These are phyloP conservation scores for Melospiza georgiana DNA, from an alignment of 2,113 vertebrate species.

Conservation along the genomic window DNA sequence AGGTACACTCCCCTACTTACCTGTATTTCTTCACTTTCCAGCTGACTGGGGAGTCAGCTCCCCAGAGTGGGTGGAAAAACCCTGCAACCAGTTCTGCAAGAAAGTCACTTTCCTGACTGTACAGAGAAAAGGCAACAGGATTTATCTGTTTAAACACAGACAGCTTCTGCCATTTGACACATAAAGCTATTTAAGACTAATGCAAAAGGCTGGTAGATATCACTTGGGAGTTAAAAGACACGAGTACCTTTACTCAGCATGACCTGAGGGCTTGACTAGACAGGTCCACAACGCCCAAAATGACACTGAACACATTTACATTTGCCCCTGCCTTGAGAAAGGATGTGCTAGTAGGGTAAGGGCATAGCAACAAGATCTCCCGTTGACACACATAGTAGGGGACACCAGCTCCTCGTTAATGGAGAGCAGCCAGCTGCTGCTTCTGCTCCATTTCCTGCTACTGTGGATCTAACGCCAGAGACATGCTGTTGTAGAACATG, in stretches of 20 bases:
- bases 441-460: not conserved
- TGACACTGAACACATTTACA: not conserved
- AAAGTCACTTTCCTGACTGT: not conserved
- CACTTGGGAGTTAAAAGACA: not conserved
- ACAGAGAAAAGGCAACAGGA: not conserved
- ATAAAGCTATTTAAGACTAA: not conserved
- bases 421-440: not conserved
- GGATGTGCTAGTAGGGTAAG: not conserved
- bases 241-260: not conserved
- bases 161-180: not conserved
- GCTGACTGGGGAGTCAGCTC: not conserved
- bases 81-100: not conserved
- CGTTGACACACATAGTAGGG: accelerated
- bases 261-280: not conserved
- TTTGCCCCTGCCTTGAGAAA: not conserved
- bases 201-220: not conserved
- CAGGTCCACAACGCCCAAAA: not conserved
- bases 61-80: not conserved
- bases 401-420: not conserved
- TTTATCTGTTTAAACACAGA: not conserved
- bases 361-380: accelerated
- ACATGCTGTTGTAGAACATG: accelerated
- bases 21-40: not conserved
- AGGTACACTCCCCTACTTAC: not conserved
- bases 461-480: not conserved